phyloP scores from a whole-genome alignment of 2,888 invertebrate species.

The Nezara viridula region DNA sequence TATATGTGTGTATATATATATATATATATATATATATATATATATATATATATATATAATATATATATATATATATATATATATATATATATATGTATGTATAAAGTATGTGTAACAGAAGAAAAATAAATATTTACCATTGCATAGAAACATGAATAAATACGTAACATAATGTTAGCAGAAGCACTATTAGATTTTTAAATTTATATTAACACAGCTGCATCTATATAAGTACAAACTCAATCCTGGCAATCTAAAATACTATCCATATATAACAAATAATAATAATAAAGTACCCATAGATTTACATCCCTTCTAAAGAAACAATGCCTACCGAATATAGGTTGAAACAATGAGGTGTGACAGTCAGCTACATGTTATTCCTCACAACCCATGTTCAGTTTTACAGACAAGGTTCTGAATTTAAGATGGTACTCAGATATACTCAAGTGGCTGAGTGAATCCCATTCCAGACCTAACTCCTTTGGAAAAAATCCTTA shows the following conservation, averaged over 20 bases:
- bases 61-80: too few species aligned
- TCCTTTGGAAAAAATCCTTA: not conserved
- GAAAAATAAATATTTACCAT: not conserved
- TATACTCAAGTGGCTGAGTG: slow-evolving; percentile 6
- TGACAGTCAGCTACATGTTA: not conserved
- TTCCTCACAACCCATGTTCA: slow-evolving; percentile 14
- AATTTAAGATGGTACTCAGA: not conserved
- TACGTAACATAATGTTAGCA: not conserved
- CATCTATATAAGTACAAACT: not conserved
- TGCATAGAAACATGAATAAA: not conserved
- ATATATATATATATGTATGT: too few species aligned
- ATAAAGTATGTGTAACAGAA: not conserved
- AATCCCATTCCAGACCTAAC: slow-evolving; percentile 6
- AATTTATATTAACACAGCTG: not conserved
- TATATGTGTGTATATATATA: too few species aligned
- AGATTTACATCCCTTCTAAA: not conserved
- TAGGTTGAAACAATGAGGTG: not conserved
- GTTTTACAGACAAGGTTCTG: not conserved
- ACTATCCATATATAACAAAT: not conserved
- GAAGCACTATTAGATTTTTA: not conserved
- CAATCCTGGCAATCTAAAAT: not conserved
- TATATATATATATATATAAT: too few species aligned
- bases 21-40: too few species aligned
- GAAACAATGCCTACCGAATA: not conserved
- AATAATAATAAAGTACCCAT: slow-evolving; percentile 14